phyloP scores from a whole-genome alignment of 2,113 vertebrate genomes.

The Rhagologus leucostigma region DNA sequence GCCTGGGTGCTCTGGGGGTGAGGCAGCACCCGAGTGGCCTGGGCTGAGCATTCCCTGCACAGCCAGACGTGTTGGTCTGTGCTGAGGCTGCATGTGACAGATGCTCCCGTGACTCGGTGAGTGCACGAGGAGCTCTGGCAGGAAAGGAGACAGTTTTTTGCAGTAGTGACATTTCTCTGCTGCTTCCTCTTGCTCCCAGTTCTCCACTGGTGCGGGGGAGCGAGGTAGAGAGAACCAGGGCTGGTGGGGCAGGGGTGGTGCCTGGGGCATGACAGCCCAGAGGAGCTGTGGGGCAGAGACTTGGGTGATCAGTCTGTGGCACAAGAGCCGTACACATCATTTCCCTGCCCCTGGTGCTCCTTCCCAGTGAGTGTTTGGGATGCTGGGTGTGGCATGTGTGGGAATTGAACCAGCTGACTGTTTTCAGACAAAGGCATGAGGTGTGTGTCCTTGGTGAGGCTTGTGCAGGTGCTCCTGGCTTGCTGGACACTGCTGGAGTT shows the following conservation, averaged over 20 bases:
- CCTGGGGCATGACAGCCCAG: background rate
- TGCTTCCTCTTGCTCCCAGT: background rate
- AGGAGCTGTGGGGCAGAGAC: background rate
- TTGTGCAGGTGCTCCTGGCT: background rate
- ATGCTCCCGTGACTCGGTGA: rapidly evolving
- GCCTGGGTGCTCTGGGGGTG: background rate
- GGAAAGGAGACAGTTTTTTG: background rate
- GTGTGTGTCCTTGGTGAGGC: background rate
- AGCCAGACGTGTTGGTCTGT: background rate
- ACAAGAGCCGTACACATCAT: background rate
- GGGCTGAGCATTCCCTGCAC: background rate
- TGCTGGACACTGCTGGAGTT: background rate
- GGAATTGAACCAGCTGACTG: background rate
- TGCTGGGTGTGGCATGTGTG: background rate
- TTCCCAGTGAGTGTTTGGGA: rapidly evolving
- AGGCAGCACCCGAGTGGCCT: background rate
- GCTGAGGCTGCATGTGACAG: background rate
- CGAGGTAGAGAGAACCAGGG: background rate
- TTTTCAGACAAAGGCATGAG: background rate
- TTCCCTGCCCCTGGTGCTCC: background rate
- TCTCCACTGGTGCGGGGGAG: background rate
- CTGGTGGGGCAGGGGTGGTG: background rate
- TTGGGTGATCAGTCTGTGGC: background rate
- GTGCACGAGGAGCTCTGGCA: background rate
- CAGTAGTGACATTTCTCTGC: background rate